Evolutionary conservation across 2,888 invertebrate species (phyloP).

Genomic region (Buathra laborator): DNA sequence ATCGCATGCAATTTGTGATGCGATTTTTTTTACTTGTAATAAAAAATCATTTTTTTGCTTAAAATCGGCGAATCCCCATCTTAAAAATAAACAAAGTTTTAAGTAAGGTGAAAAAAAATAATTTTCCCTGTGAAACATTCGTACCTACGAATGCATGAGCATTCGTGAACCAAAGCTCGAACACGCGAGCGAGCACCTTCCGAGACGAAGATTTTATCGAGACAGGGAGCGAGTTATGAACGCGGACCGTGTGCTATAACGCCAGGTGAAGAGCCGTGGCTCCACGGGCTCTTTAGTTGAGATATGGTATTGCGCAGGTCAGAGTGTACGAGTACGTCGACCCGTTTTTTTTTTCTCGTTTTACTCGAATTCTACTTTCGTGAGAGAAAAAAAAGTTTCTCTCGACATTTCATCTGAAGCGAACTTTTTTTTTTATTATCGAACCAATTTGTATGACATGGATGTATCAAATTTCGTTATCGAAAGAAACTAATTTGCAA

Average conservation of each 20-base stretch:
- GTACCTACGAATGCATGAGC: not conserved
- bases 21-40: too few species aligned
- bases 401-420: not conserved
- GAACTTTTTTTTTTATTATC: not conserved
- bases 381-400: not conserved
- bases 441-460: constrained; percentile 5
- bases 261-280: constrained; percentile 23
- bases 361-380: not conserved
- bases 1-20: too few species aligned
- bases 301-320: constrained; percentile 49
- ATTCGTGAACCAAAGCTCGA: not conserved
- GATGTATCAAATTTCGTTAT: not conserved
- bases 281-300: constrained; percentile 39
- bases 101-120: not conserved
- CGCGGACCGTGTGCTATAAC: constrained; percentile 41
- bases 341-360: constrained; percentile 11
- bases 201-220: constrained; percentile 62
- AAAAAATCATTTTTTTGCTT: too few species aligned
- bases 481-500: not conserved
- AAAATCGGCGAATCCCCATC: not conserved
- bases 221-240: constrained; percentile 60
- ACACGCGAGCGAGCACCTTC: constrained; percentile 35
- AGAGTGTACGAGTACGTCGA: constrained; percentile 59
- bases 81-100: not conserved
- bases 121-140: not conserved